Evolutionary conservation across 2,797 vertebrate genomes (phyloP).

Genomic region (Perodicticus potto): DNA sequence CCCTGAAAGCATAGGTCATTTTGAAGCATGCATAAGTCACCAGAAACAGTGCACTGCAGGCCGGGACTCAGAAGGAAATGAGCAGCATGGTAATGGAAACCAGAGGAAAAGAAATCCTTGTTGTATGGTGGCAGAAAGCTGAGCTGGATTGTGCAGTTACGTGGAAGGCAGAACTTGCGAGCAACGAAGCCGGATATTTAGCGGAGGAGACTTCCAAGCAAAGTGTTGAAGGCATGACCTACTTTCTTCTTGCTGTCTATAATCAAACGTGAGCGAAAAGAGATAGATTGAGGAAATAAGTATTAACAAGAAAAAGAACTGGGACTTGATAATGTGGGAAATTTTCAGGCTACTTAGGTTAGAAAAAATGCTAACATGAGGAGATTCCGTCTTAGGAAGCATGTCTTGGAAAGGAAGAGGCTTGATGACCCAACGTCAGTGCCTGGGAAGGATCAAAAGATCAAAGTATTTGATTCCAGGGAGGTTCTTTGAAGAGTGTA

Average conservation of each 20-base stretch:
- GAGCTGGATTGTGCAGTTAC: background rate
- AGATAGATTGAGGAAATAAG: background rate
- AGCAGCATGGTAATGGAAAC: background rate
- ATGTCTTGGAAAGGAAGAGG: background rate
- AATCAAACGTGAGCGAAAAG: background rate
- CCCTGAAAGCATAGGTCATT: no score
- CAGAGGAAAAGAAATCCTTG: background rate
- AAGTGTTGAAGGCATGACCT: background rate
- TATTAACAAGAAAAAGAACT: background rate
- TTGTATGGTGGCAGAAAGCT: background rate
- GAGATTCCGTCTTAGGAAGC: background rate
- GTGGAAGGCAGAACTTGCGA: background rate
- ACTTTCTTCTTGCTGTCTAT: background rate
- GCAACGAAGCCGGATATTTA: background rate
- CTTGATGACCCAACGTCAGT: background rate
- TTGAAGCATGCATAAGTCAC: background rate
- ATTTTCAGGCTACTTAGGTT: background rate
- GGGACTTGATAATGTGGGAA: background rate
- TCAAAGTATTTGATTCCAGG: background rate
- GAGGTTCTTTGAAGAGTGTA: background rate
- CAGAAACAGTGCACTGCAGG: no score
- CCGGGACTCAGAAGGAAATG: background rate
- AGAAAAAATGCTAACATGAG: background rate
- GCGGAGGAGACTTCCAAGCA: background rate
- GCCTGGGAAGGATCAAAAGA: background rate